These are phyloP conservation scores for Bruchidius siliquastri DNA, from an alignment of 2,888 invertebrate genomes.

Conservation along the genomic window DNA sequence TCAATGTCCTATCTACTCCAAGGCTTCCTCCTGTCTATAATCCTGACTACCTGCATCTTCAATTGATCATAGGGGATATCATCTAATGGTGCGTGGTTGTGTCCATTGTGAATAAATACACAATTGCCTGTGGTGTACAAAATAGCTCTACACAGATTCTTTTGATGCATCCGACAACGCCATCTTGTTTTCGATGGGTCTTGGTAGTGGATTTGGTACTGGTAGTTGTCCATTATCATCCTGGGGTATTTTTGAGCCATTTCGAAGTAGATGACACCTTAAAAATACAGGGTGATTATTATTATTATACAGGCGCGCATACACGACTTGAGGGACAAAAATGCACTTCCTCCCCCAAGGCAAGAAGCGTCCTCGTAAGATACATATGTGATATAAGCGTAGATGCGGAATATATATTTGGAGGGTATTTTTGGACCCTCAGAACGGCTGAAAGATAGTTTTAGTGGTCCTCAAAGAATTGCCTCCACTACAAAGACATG, in stretches of 20 bases:
- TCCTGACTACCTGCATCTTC: constrained; percentile 11
- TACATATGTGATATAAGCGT: too few relatives aligned
- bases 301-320: too few relatives aligned
- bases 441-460: too few relatives aligned
- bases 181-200: constrained; percentile 25
- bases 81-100: constrained; percentile 19
- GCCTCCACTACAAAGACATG: too few relatives aligned
- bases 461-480: too few relatives aligned
- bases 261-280: constrained; percentile 16
- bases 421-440: too few relatives aligned
- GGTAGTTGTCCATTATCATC: constrained; percentile 26
- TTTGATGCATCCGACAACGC: constrained; percentile 25
- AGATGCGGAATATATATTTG: too few relatives aligned
- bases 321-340: too few relatives aligned
- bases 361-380: too few relatives aligned
- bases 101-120: constrained; percentile 17
- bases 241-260: constrained; percentile 29
- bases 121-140: constrained; percentile 23
- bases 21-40: constrained; percentile 6
- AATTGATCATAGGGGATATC: constrained; percentile 9
- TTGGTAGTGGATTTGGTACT: constrained; percentile 25
- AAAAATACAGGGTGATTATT: constrained; percentile 11
- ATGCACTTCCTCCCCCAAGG: too few relatives aligned
- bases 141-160: constrained; percentile 26
- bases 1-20: neutral